A percentile compares a stretch with the other conserved stretches of the same genome.
phyloP scores from a whole-genome alignment of 2,888 invertebrate species.

The Caenorhabditis angaria region DNA sequence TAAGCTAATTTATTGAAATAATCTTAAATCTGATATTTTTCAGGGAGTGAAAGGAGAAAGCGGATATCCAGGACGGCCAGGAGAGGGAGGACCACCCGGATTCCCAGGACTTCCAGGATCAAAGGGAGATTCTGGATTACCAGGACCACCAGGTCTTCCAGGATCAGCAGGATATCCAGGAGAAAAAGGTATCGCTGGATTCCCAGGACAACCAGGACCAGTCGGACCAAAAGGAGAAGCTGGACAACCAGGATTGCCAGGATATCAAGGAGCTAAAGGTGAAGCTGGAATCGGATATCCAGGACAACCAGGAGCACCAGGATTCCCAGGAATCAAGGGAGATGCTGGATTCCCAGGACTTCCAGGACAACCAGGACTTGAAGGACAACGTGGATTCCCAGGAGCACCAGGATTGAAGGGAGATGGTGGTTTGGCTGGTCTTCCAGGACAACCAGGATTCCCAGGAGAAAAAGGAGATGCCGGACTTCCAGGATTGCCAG shows the following conservation, averaged over 20 bases:
- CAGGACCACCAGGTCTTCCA: conserved; percentile 57
- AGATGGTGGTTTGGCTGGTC: conserved; percentile 44
- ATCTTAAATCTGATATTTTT: conserved; percentile 4
- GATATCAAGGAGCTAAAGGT: conserved; percentile 59
- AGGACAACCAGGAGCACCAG: conserved; percentile 72
- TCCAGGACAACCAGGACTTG: conserved; percentile 52
- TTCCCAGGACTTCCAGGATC: conserved; percentile 48
- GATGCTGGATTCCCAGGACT: conserved; percentile 55
- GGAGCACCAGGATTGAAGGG: conserved; percentile 59
- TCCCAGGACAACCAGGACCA: conserved; percentile 68
- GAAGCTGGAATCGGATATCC: conserved; percentile 51
- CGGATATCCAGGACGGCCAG: conserved; percentile 65
- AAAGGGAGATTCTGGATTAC: conserved; percentile 43
- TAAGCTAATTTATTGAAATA: too few species aligned
- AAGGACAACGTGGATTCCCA: conserved; percentile 57
- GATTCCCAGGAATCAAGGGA: conserved; percentile 75
- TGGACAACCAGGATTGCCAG: conserved; percentile 79
- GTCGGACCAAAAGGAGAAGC: conserved; percentile 75
- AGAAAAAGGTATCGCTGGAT: conserved; percentile 58
- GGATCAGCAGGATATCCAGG: conserved; percentile 50
- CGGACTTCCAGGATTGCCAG: conserved; percentile 65
- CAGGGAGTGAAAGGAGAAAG: conserved; percentile 58
- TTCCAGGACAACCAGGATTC: conserved; percentile 62
- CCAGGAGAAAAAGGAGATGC: conserved; percentile 67
- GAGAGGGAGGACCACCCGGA: conserved; percentile 55